Evolutionary conservation across 2,888 invertebrate species (phyloP).

Genomic region (Neelides folsomi): DNA sequence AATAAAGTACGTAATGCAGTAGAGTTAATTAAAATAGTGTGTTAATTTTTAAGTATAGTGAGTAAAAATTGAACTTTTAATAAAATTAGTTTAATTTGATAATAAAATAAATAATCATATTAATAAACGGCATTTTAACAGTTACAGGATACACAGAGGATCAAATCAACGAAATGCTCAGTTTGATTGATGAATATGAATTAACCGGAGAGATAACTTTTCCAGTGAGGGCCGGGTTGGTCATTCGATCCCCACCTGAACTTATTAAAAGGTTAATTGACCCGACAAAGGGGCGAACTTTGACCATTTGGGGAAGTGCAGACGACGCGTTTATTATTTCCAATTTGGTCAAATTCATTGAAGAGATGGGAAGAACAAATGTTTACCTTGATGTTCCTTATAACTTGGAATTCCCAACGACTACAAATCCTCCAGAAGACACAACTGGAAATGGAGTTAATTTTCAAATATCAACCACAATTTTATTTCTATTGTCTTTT

Average conservation of each 20-base stretch:
- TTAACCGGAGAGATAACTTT: constrained; percentile 48
- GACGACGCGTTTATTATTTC: constrained; percentile 54
- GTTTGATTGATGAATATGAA: constrained; percentile 37
- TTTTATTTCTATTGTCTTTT: too few relatives aligned
- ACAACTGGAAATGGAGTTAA: too few relatives aligned
- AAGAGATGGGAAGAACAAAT: constrained; percentile 50
- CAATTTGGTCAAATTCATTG: constrained; percentile 52
- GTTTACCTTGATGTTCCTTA: constrained; percentile 67
- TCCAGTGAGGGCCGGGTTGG: constrained; percentile 58
- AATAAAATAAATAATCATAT: too few relatives aligned
- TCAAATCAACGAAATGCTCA: constrained; percentile 57
- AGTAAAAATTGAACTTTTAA: too few relatives aligned
- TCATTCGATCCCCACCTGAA: constrained; percentile 50
- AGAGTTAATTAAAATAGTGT: too few relatives aligned
- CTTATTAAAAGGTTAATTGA: constrained; percentile 46
- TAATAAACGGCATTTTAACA: background rate
- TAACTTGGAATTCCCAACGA: constrained; percentile 38
- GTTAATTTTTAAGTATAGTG: too few relatives aligned
- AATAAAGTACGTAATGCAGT: too few relatives aligned
- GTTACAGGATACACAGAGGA: constrained; percentile 34
- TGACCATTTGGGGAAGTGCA: constrained; percentile 61
- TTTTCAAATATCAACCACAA: too few relatives aligned
- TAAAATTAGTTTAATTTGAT: too few relatives aligned
- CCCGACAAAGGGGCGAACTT: constrained; percentile 39
- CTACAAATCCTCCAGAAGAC: too few relatives aligned